Percentiles rank a stretch among this genome's conserved stretches.
Evolutionary conservation across 2,113 vertebrate species (phyloP).

Genomic region (Lepidothrix coronata): DNA sequence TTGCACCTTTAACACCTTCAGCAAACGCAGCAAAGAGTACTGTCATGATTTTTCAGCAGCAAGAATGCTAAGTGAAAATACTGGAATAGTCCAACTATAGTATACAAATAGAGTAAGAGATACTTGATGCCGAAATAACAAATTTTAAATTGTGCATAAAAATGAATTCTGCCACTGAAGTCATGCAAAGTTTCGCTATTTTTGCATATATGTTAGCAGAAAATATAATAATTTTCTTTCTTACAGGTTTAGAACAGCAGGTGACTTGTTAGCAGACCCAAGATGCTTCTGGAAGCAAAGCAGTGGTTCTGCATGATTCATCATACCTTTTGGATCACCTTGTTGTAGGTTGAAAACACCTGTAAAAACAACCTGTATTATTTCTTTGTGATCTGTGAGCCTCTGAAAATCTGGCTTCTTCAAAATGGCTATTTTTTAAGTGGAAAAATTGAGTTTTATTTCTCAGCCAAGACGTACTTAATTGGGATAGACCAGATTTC

Average conservation of each 20-base stretch:
- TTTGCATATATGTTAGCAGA: background rate
- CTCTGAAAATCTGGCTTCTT: background rate
- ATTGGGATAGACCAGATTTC: background rate
- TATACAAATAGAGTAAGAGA: background rate
- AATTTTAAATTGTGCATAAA: background rate
- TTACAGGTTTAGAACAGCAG: background rate
- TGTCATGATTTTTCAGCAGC: background rate
- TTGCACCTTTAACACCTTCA: background rate
- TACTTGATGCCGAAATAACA: background rate
- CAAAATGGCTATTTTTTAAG: background rate
- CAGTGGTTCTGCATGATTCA: background rate
- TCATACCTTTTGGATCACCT: background rate
- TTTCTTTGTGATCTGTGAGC: background rate
- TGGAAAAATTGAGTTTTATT: background rate
- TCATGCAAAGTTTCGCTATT: background rate
- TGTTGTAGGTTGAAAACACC: background rate
- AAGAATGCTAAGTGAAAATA: background rate
- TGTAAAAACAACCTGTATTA: background rate
- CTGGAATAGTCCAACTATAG: background rate
- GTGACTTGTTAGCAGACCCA: background rate
- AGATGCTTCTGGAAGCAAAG: background rate
- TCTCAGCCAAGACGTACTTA: background rate
- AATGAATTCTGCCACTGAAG: background rate
- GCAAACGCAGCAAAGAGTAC: background rate
- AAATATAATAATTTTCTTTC: background rate